Base-by-base conservation (phyloP, 1,140 invertebrate species). In the Brachionus rotundiformis region DNA sequence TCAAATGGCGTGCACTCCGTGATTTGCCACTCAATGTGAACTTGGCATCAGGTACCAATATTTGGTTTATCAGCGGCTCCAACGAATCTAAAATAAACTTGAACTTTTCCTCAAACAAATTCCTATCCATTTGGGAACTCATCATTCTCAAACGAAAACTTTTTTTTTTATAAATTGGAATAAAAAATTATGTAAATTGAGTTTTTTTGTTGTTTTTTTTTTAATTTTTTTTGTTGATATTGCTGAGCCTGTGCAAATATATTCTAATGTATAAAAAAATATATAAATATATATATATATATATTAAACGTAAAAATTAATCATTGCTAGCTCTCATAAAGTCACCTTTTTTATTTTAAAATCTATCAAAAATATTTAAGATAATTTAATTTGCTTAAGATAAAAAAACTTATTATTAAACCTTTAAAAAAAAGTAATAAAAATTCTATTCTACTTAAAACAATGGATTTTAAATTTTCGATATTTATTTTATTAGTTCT, bases 121-220 rank as follows among this genome's bases (percentile, higher is more conserved):
- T 27, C 36, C 25, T 44, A 27, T 73, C 68, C 19, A 73, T 73
- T 8, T 73, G 36, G 41, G 16, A 44, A 25, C 10, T 73, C 36
- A 73, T 73, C 33, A 16, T 54, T 54, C 47, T 54, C 16, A 68
- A 68, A 68, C 16, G 0, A 68, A 36, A 19, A 68, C 36, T 16
- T 16, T n/a, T 19, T 39, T 16, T 16, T n/a, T 19, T 39, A 19
- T 1, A 33, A 33, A n/a, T 36, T 36, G 29, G 16, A 36, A 36
- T 68, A 33, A 63, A 63, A 63, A 63, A 63, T 54, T 54, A 54
- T 54, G 47, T 54, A 54, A 54, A 54, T 54, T 54, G 47, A 54
- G 47, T 54, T 54, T 25, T 16, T n/a, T 54, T 54, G 47, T 49
- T 49, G 47, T 5, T 49, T 13, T 23, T 49, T 11, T n/a, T n/a